These are phyloP conservation scores for Chydorus sphaericus DNA, from an alignment of 2,888 invertebrate genomes.

Conservation along the genomic window DNA sequence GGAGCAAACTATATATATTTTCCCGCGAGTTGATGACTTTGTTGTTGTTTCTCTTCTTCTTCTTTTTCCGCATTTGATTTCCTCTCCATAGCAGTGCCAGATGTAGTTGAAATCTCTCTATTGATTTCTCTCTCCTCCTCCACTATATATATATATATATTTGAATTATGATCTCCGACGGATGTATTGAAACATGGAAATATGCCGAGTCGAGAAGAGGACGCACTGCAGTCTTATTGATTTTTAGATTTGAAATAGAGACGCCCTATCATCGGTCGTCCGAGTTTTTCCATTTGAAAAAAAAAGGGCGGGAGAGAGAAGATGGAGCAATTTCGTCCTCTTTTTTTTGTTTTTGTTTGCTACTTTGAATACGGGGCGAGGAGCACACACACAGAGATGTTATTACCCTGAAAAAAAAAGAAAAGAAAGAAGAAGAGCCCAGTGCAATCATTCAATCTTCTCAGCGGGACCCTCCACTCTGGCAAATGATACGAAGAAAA, in stretches of 20 bases:
- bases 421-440: not conserved
- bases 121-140: not conserved
- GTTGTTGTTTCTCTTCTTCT: too few relatives aligned
- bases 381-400: not conserved
- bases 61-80: too few relatives aligned
- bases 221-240: not conserved
- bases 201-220: not conserved
- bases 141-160: not conserved
- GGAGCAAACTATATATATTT: too few relatives aligned
- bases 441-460: not conserved
- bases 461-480: not conserved
- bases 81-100: too few relatives aligned
- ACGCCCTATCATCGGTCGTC: not conserved
- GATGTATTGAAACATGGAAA: conserved; percentile 5
- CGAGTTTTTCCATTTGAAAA: not conserved
- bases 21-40: too few relatives aligned
- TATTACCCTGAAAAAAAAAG: not conserved
- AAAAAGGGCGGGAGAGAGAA: not conserved
- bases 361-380: not conserved
- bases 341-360: not conserved
- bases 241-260: conserved; percentile 6
- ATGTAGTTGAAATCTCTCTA: too few relatives aligned
- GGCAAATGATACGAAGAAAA: not conserved
- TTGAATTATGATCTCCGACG: not conserved
- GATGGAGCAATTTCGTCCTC: not conserved